Conservation (phyloP, 1,140 invertebrate genomes). For the Hesperophylax magnus region DNA sequence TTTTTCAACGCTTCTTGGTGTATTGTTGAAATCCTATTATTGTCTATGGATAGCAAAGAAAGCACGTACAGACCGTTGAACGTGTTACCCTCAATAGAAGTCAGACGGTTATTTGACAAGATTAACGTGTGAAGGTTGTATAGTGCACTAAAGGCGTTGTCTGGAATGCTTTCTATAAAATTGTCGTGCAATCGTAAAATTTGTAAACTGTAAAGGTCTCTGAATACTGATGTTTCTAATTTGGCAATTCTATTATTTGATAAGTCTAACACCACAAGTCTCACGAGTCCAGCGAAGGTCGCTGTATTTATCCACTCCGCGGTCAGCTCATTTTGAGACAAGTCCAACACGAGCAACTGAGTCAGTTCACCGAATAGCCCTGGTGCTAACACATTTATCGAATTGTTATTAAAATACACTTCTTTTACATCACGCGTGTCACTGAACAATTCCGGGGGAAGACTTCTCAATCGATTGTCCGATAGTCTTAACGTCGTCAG, state of each 20-base stretch:
- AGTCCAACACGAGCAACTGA: conserved; percentile 85
- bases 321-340: conserved; percentile 89
- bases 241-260: conserved; percentile 85
- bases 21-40: conserved; percentile 84
- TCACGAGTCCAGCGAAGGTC: conserved; percentile 86
- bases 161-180: conserved; percentile 83
- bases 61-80: conserved; percentile 85
- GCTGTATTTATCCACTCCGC: conserved; percentile 90
- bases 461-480: conserved; percentile 84
- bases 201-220: conserved; percentile 86
- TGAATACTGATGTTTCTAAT: conserved; percentile 84
- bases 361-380: conserved; percentile 87
- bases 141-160: conserved; percentile 86
- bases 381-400: conserved; percentile 87
- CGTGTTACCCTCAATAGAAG: conserved; percentile 82
- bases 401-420: conserved; percentile 88
- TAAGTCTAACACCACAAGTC: conserved; percentile 82
- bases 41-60: conserved; percentile 85
- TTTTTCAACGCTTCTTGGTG: conserved; percentile 87
- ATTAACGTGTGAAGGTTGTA: conserved; percentile 88
- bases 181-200: conserved; percentile 88
- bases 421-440: conserved; percentile 86
- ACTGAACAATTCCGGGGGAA: conserved; percentile 87
- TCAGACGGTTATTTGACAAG: conserved; percentile 88
- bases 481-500: conserved; percentile 84